phyloP scores from a whole-genome alignment of 2,797 vertebrate genomes.

The Danio albolineatus region DNA sequence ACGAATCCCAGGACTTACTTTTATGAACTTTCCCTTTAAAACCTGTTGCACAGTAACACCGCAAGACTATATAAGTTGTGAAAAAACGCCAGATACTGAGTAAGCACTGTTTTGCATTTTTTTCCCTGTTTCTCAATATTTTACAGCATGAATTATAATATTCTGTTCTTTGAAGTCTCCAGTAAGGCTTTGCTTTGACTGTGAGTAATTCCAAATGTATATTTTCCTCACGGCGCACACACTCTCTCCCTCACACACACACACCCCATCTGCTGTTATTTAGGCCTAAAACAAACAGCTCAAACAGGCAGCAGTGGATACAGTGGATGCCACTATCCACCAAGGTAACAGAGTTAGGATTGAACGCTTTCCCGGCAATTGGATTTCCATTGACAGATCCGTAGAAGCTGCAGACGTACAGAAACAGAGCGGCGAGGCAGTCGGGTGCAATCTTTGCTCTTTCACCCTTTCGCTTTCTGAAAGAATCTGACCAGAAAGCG shows the following conservation, averaged over 20 bases:
- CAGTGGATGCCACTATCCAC: slow-evolving; percentile 69
- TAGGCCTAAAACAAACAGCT: slow-evolving; percentile 64
- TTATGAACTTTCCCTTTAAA: slow-evolving; percentile 17
- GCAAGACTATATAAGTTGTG: slow-evolving; percentile 15
- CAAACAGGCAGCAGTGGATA: slow-evolving; percentile 65
- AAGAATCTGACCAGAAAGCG: slow-evolving; percentile 48
- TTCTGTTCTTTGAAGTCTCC: slow-evolving; percentile 36
- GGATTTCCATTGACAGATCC: slow-evolving; percentile 74
- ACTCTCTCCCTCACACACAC: slow-evolving; percentile 1
- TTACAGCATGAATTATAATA: slow-evolving; percentile 45
- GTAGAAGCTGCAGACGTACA: slow-evolving; percentile 69
- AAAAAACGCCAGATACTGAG: slow-evolving; percentile 33
- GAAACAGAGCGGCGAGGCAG: slow-evolving; percentile 57
- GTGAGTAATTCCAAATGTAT: slow-evolving; percentile 52
- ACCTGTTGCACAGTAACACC: slow-evolving; percentile 25
- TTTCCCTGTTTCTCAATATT: slow-evolving; percentile 24
- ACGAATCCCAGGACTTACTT: neutral
- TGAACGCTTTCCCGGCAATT: slow-evolving; percentile 71
- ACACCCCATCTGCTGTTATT: slow-evolving; percentile 62
- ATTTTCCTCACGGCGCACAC: slow-evolving; percentile 47
- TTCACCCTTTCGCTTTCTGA: slow-evolving; percentile 51
- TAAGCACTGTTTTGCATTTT: slow-evolving; percentile 35
- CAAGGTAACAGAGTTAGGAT: slow-evolving; percentile 73
- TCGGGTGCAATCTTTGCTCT: slow-evolving; percentile 59
- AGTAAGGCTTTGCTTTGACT: slow-evolving; percentile 39